Evolutionary conservation across 2,113 vertebrate genomes (phyloP), one percentile per base, ranked within the genome.

Genomic region (Pyxicephalus adspersus): DNA sequence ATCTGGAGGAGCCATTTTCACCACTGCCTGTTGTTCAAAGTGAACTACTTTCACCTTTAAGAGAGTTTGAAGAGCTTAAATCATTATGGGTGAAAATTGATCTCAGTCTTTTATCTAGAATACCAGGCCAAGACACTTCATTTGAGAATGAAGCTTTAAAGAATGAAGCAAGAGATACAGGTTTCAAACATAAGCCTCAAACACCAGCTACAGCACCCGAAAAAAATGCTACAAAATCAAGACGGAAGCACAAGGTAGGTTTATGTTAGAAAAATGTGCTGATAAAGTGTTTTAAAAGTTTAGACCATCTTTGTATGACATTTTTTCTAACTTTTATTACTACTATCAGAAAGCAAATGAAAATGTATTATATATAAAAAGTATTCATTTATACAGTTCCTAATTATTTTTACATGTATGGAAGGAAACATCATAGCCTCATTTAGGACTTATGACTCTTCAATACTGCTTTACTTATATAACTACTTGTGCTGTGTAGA

Each of bases 61-160:
- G 88, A 84, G 96, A 98, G 25, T 94, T 91, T 0, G 94, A 95
- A 75, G 94, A 95, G 18, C 84, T 92, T 45, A 96, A 95, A 88
- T 95, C 93, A 80, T 90, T 98, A 61, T 98, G 96, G 96, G 96
- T 98, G 86, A 98, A 98, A 89, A 96, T 98, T 80, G 92, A 98
- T 68, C 92, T 98, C 83, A 92, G 89, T 85, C 90, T 98, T 34
- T 91, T 98, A 45, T 93, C 93, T 64, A 92, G 93, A 85, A 91
- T 96, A 68, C 96, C 96, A 0, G 92, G 93, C 23, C 94, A 93
- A 86, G 90, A 90, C 45, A 67, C n/a, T n/a, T n/a, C 87, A 51
- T 87, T 90, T 31, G 91, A 92, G 83, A 86, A 54, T 60, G 64
- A 85, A 0, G 54, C 90, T 23, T 86, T 89, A 86, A 94, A 92